Percentiles rank a stretch among this genome's conserved stretches.
Evolutionary conservation across 1,140 invertebrate genomes (phyloP).

Genomic region (Glossosoma conforme): DNA sequence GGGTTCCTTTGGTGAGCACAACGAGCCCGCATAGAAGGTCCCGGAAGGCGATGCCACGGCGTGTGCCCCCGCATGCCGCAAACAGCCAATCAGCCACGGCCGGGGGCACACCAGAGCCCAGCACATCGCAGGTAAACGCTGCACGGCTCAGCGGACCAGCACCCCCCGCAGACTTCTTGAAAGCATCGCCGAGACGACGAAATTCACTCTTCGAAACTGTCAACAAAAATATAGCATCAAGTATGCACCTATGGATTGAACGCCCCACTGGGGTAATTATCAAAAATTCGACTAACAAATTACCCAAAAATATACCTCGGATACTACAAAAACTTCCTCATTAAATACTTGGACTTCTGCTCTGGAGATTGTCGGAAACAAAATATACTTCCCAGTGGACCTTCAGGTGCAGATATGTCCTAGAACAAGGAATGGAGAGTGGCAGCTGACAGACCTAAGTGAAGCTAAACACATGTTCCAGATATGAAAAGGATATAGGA

Average conservation of each 20-base stretch:
- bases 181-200: slow-evolving; percentile 76
- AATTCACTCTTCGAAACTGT: slow-evolving; percentile 76
- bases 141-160: slow-evolving; percentile 65
- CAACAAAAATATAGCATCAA: slow-evolving; percentile 40
- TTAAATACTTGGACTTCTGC: too few species aligned
- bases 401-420: too few species aligned
- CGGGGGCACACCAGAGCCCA: slow-evolving; percentile 75
- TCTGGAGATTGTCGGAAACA: too few species aligned
- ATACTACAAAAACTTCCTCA: too few species aligned
- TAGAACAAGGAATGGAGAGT: too few species aligned
- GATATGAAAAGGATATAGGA: too few species aligned
- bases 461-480: too few species aligned
- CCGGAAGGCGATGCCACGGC: slow-evolving; percentile 75
- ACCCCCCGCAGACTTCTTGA: slow-evolving; percentile 71
- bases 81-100: slow-evolving; percentile 76
- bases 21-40: slow-evolving; percentile 80
- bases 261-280: not conserved
- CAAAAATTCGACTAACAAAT: too few species aligned
- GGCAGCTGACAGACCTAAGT: too few species aligned
- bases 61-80: slow-evolving; percentile 72
- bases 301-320: too few species aligned
- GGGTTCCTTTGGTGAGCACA: slow-evolving; percentile 72
- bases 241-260: slow-evolving; percentile 21
- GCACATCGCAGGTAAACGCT: slow-evolving; percentile 73
- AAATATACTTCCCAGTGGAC: too few species aligned